Conservation (phyloP, 2,888 invertebrate species). For the Cheilosia variabilis region DNA sequence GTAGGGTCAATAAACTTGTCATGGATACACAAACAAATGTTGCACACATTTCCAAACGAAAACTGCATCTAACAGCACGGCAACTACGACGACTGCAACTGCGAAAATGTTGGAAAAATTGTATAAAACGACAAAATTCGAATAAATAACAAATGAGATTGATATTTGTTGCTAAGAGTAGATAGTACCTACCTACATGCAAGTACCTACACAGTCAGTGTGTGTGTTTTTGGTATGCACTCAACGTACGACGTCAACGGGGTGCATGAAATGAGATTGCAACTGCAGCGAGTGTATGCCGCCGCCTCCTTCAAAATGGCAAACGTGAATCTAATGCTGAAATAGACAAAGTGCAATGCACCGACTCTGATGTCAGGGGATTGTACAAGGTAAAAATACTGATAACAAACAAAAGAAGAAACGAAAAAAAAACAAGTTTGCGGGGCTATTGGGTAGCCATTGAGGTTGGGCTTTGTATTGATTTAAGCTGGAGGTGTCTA, state of each 20-base stretch:
- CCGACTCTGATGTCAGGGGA: conserved; percentile 67
- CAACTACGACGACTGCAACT: not conserved
- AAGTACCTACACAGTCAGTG: not conserved
- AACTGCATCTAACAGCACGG: conserved; percentile 30
- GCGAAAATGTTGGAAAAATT: conserved; percentile 61
- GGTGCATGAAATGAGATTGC: conserved; percentile 49
- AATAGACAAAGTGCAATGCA: conserved; percentile 74
- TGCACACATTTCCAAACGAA: conserved; percentile 65
- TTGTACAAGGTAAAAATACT: conserved; percentile 72
- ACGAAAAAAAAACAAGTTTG: not conserved
- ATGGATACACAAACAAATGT: conserved; percentile 71
- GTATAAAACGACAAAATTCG: conserved; percentile 68
- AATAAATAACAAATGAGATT: conserved; percentile 74
- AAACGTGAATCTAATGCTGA: conserved; percentile 75
- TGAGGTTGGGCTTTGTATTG: conserved; percentile 35
- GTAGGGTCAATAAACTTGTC: conserved; percentile 76
- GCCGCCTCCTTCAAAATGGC: conserved; percentile 67
- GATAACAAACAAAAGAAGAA: conserved; percentile 8
- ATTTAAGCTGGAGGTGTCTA: conserved; percentile 33
- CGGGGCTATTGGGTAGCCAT: not conserved
- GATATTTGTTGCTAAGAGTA: conserved; percentile 66
- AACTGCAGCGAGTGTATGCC: conserved; percentile 18
- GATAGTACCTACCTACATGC: conserved; percentile 22
- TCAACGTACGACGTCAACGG: conserved; percentile 3
- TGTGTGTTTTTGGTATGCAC: conserved; percentile 9